A percentile compares a stretch with the other conserved stretches of the same genome.
phyloP scores from a whole-genome alignment of 2,888 invertebrate species.

The Leptopilina drosophilae region DNA sequence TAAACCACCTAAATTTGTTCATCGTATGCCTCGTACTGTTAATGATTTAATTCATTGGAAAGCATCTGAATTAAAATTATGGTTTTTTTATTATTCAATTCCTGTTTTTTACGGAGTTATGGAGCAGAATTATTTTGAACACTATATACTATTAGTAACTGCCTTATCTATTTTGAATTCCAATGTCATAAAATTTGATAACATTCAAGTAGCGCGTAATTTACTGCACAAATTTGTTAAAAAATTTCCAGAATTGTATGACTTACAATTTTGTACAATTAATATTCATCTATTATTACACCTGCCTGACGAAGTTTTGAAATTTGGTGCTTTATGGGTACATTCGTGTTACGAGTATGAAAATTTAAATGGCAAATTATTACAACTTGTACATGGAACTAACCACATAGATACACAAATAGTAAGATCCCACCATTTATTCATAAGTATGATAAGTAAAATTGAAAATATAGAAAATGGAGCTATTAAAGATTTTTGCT shows the following conservation, averaged over 20 bases:
- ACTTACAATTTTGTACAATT: constrained; percentile 20
- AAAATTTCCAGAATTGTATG: constrained; percentile 8
- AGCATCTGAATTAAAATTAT: constrained; percentile 50
- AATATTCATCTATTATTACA: constrained; percentile 42
- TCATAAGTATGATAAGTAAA: background rate
- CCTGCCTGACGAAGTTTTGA: background rate
- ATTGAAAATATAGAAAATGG: background rate
- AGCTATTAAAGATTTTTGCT: background rate
- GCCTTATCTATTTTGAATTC: background rate
- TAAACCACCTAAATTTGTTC: constrained; percentile 53
- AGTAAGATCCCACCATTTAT: background rate
- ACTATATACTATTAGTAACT: constrained; percentile 41
- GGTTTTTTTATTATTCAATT: constrained; percentile 47
- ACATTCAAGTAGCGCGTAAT: background rate
- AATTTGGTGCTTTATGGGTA: too few species aligned
- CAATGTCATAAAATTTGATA: background rate
- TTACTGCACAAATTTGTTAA: constrained; percentile 16
- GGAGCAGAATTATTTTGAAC: constrained; percentile 43
- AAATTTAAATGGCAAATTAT: constrained; percentile 44
- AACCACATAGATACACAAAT: background rate
- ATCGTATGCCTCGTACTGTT: constrained; percentile 49
- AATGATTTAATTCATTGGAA: constrained; percentile 52
- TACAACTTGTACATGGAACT: constrained; percentile 38
- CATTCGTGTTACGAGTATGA: constrained; percentile 14
- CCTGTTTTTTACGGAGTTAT: constrained; percentile 46